Evolutionary conservation across 2,113 vertebrate species (phyloP).

Genomic region (Platanista minor): DNA sequence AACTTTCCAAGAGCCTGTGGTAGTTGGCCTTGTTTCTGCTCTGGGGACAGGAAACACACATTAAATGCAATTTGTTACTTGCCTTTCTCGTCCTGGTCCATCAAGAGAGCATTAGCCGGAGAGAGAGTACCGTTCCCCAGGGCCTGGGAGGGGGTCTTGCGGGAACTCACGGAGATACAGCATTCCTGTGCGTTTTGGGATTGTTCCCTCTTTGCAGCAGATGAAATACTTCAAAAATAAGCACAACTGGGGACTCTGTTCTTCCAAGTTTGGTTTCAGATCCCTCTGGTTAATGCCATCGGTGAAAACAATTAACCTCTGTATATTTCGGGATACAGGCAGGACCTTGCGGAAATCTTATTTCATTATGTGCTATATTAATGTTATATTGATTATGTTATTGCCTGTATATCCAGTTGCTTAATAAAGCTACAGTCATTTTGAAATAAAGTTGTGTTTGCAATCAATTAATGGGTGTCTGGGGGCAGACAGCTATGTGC

Average conservation of each 20-base stretch:
- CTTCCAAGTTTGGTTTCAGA: background rate
- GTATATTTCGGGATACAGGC: conserved; percentile 72
- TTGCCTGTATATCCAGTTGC: conserved; percentile 80
- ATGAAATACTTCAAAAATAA: background rate
- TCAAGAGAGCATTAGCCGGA: background rate
- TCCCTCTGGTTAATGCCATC: conserved; percentile 5
- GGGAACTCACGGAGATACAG: background rate
- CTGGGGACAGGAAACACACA: background rate
- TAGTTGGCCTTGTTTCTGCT: background rate
- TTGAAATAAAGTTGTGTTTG: conserved; percentile 79
- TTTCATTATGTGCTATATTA: conserved; percentile 83
- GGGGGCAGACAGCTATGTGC: conserved; percentile 50
- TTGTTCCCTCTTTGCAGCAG: background rate
- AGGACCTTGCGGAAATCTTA: conserved; percentile 74
- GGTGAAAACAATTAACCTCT: conserved; percentile 65
- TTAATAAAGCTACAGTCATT: conserved; percentile 82
- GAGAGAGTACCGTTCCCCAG: accelerated
- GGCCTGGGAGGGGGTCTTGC: background rate
- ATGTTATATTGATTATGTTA: conserved; percentile 83
- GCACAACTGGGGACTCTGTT: conserved; percentile 7
- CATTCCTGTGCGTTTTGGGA: background rate
- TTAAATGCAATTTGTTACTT: background rate
- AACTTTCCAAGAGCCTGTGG: background rate
- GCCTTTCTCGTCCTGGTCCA: background rate
- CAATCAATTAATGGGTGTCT: conserved; percentile 78